A percentile compares a stretch with the other conserved stretches of the same genome.
phyloP scores from a whole-genome alignment of 2,888 invertebrate genomes.

The Leptinotarsa haldemani region DNA sequence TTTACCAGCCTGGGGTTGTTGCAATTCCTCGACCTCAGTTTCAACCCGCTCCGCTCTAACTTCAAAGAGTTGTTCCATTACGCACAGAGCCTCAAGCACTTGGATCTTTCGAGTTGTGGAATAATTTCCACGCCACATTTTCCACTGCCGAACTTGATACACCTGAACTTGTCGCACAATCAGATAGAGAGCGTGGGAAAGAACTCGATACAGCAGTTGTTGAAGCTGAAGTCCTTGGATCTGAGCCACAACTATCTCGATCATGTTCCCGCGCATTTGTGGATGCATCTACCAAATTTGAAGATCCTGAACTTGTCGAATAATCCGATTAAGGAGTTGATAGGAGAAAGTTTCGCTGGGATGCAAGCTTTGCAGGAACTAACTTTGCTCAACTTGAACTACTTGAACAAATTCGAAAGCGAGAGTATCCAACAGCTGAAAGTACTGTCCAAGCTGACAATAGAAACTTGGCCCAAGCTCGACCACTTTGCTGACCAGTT shows the following conservation, averaged over 20 bases:
- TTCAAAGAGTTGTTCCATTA: conserved; percentile 90
- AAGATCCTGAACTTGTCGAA: conserved; percentile 82
- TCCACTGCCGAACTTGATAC: conserved; percentile 81
- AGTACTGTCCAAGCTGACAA: conserved; percentile 76
- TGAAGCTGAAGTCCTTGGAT: conserved; percentile 78
- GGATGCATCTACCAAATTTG: conserved; percentile 78
- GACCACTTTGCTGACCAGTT: conserved; percentile 73
- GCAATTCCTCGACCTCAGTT: conserved; percentile 83
- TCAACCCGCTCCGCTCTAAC: conserved; percentile 85
- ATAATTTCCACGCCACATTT: conserved; percentile 81
- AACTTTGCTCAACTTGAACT: conserved; percentile 79
- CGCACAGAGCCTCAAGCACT: conserved; percentile 81
- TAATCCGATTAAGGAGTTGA: conserved; percentile 83
- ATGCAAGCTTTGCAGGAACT: conserved; percentile 79
- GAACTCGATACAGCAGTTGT: conserved; percentile 78
- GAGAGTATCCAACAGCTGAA: conserved; percentile 79
- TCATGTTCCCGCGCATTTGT: conserved; percentile 80
- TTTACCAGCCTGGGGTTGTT: conserved; percentile 85
- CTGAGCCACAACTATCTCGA: conserved; percentile 82
- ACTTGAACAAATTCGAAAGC: conserved; percentile 80
- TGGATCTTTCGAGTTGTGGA: conserved; percentile 82
- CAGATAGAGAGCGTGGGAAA: conserved; percentile 76
- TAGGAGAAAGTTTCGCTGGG: conserved; percentile 78
- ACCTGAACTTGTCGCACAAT: conserved; percentile 85
- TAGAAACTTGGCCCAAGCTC: conserved; percentile 81